These are phyloP conservation scores for Noctilio leporinus DNA, from an alignment of 2,113 vertebrate genomes.

Conservation along the genomic window DNA sequence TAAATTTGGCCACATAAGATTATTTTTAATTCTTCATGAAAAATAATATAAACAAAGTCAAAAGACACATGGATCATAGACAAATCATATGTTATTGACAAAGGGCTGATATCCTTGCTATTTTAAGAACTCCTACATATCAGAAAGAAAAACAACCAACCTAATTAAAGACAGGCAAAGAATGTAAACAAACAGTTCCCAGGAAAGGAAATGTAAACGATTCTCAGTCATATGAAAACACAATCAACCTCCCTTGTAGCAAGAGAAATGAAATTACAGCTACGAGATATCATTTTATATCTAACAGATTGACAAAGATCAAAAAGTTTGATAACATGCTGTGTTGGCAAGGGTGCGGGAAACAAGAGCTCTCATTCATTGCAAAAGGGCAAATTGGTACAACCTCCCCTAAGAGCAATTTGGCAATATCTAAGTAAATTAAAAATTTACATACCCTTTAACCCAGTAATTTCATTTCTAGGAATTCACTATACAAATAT, in stretches of 20 bases:
- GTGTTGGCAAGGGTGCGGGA: slow-evolving; percentile 61
- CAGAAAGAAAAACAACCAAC: neutral
- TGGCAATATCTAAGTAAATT: slow-evolving; percentile 61
- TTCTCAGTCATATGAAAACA: slow-evolving; percentile 65
- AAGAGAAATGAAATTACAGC: slow-evolving; percentile 49
- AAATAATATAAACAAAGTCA: slow-evolving; percentile 58
- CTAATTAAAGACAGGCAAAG: slow-evolving; percentile 65
- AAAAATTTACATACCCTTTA: slow-evolving; percentile 59
- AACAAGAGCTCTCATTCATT: slow-evolving; percentile 42
- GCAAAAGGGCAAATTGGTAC: slow-evolving; percentile 50
- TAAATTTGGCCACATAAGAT: slow-evolving; percentile 14
- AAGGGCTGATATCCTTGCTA: slow-evolving; percentile 53
- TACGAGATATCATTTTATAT: slow-evolving; percentile 60
- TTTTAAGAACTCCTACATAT: slow-evolving; percentile 54
- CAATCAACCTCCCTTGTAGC: slow-evolving; percentile 60
- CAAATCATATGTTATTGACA: slow-evolving; percentile 39
- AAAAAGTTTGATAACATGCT: slow-evolving; percentile 66
- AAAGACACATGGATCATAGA: slow-evolving; percentile 33
- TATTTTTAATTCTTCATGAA: slow-evolving; percentile 45
- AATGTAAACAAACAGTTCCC: slow-evolving; percentile 62
- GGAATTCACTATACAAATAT: slow-evolving; percentile 41
- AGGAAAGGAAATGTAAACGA: slow-evolving; percentile 67
- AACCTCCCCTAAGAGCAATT: slow-evolving; percentile 53
- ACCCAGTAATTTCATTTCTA: slow-evolving; percentile 58
- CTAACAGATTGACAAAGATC: slow-evolving; percentile 75